Evolutionary conservation across 2,888 invertebrate species (phyloP).

Genomic region (Tiliacea citrago): DNA sequence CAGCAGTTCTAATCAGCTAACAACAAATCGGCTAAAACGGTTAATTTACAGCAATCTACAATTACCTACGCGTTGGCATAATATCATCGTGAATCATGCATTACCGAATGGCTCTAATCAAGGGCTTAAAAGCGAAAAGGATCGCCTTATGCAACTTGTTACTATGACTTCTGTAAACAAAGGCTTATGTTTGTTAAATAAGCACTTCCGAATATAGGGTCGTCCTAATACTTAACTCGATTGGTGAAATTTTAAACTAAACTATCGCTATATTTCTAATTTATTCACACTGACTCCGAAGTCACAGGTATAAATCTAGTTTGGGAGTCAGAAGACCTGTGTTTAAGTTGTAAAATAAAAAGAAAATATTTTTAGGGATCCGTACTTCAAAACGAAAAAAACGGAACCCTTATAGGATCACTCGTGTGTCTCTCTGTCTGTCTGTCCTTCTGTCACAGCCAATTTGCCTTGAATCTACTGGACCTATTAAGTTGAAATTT

Average conservation of each 20-base stretch:
- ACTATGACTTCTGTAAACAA: slow-evolving; percentile 33
- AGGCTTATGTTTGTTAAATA: slow-evolving; percentile 46
- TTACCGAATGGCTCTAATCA: slow-evolving; percentile 43
- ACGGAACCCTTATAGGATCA: too few species aligned
- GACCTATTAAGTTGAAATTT: too few species aligned
- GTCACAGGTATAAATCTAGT: neutral
- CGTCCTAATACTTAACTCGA: neutral
- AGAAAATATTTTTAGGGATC: too few species aligned
- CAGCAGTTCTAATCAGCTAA: neutral
- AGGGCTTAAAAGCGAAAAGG: slow-evolving; percentile 25
- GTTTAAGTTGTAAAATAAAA: neutral
- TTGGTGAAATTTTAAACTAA: neutral
- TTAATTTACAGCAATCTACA: slow-evolving; percentile 9
- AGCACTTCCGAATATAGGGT: slow-evolving; percentile 35
- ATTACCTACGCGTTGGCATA: neutral
- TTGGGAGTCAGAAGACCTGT: too few species aligned
- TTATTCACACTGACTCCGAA: neutral
- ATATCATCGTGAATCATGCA: neutral
- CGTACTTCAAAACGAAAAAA: too few species aligned
- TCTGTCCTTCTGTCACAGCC: too few species aligned
- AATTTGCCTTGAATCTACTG: too few species aligned
- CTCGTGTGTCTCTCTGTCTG: too few species aligned
- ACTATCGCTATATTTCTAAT: too few species aligned
- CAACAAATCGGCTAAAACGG: slow-evolving; percentile 10
- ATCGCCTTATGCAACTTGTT: slow-evolving; percentile 44